phyloP scores from a whole-genome alignment of 2,888 invertebrate species.

The Caenorhabditis sp. region DNA sequence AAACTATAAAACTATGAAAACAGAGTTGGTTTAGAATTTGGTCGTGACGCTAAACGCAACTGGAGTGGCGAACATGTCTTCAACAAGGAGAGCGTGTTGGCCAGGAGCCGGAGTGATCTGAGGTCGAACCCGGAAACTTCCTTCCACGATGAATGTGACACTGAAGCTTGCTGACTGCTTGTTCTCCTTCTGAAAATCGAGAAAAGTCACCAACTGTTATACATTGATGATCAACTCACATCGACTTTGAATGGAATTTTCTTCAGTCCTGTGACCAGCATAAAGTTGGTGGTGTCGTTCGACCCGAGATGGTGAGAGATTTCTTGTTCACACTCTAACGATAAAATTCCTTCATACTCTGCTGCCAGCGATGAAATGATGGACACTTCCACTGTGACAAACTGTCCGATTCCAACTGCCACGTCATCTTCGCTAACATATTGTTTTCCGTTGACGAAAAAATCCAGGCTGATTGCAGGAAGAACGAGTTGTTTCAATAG shows the following conservation, averaged over 20 bases:
- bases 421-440: slow-evolving; percentile 80
- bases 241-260: slow-evolving; percentile 75
- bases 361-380: slow-evolving; percentile 77
- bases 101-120: slow-evolving; percentile 67
- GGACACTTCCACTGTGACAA: slow-evolving; percentile 72
- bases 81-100: slow-evolving; percentile 63
- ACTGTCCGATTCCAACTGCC: slow-evolving; percentile 77
- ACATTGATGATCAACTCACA: slow-evolving; percentile 43
- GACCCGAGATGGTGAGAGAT: slow-evolving; percentile 73
- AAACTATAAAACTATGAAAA: neutral
- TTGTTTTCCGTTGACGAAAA: slow-evolving; percentile 73
- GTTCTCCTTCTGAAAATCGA: slow-evolving; percentile 47
- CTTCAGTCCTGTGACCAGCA: slow-evolving; percentile 75
- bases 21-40: slow-evolving; percentile 49
- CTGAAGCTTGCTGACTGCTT: slow-evolving; percentile 40
- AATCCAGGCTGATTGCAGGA: slow-evolving; percentile 79
- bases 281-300: slow-evolving; percentile 71
- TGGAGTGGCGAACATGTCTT: slow-evolving; percentile 72
- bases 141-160: slow-evolving; percentile 78
- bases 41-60: slow-evolving; percentile 72
- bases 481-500: slow-evolving; percentile 82
- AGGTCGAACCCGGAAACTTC: slow-evolving; percentile 75
- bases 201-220: too few relatives aligned
- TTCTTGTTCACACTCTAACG: slow-evolving; percentile 80
- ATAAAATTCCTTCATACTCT: slow-evolving; percentile 73